Evolutionary conservation across 2,797 vertebrate species (phyloP).

Genomic region (Siniperca undulata): DNA sequence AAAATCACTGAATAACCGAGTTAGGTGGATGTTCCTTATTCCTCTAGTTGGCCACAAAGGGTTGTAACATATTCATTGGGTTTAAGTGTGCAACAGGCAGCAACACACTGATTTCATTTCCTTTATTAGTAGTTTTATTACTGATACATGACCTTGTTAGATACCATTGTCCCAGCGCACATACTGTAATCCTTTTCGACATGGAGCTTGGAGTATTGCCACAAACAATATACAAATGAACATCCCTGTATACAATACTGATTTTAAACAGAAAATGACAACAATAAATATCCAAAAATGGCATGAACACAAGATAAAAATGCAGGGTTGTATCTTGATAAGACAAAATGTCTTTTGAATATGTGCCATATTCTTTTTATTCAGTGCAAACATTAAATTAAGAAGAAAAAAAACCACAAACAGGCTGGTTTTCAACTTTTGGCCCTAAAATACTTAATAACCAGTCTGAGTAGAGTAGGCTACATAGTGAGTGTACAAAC

Average conservation of each 20-base stretch:
- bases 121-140: conserved; percentile 83
- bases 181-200: conserved; percentile 60
- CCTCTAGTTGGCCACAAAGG: background rate
- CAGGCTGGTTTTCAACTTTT: background rate
- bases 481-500: conserved; percentile 22
- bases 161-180: conserved; percentile 73
- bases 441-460: conserved; percentile 19
- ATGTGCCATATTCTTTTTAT: conserved; percentile 33
- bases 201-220: conserved; percentile 77
- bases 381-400: conserved; percentile 51
- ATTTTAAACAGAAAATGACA: conserved; percentile 57
- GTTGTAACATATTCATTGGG: background rate
- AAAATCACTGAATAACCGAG: background rate
- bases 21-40: background rate
- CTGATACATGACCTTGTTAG: conserved; percentile 71
- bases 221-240: conserved; percentile 77
- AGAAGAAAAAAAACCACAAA: conserved; percentile 2
- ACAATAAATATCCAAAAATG: conserved; percentile 62
- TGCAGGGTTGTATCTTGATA: conserved; percentile 5
- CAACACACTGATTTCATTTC: conserved; percentile 31
- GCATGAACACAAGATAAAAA: conserved; percentile 48
- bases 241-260: conserved; percentile 67
- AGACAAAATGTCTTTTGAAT: background rate
- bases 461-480: conserved; percentile 26
- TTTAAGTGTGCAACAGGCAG: background rate